Percentiles rank a stretch among this genome's conserved stretches.
phyloP scores from a whole-genome alignment of 2,113 vertebrate genomes.

The Phalacrocorax pelagicus region DNA sequence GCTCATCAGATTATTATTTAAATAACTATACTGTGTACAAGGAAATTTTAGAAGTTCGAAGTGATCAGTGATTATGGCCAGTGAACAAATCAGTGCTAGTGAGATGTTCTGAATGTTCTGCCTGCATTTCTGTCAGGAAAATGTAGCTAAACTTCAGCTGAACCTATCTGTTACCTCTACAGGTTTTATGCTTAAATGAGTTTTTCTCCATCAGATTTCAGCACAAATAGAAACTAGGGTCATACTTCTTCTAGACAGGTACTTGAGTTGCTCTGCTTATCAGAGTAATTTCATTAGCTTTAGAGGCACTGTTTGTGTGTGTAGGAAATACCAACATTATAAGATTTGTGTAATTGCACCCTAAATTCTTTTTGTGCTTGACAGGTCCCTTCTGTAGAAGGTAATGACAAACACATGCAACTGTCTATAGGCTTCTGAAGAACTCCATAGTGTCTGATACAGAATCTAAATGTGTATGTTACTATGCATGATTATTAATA shows the following conservation, averaged over 20 bases:
- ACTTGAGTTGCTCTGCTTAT: background rate
- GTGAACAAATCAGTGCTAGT: background rate
- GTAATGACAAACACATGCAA: background rate
- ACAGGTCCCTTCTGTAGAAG: background rate
- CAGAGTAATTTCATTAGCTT: background rate
- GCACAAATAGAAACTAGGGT: background rate
- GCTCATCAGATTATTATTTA: background rate
- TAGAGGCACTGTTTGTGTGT: background rate
- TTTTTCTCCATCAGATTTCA: too few relatives aligned
- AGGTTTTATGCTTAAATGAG: background rate
- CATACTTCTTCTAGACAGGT: background rate
- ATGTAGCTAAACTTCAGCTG: background rate
- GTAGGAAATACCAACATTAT: background rate
- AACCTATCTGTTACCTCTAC: background rate
- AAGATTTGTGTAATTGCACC: background rate
- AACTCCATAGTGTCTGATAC: background rate
- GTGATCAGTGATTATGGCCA: background rate
- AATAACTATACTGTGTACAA: background rate
- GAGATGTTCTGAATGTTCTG: background rate
- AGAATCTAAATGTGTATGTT: background rate
- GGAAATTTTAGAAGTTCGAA: background rate
- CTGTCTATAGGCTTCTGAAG: background rate
- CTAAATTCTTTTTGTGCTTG: background rate
- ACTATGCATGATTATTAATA: background rate
- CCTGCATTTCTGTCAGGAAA: background rate